Evolutionary conservation across 1,140 invertebrate genomes (phyloP).

Genomic region (Rhyzopertha dominica): DNA sequence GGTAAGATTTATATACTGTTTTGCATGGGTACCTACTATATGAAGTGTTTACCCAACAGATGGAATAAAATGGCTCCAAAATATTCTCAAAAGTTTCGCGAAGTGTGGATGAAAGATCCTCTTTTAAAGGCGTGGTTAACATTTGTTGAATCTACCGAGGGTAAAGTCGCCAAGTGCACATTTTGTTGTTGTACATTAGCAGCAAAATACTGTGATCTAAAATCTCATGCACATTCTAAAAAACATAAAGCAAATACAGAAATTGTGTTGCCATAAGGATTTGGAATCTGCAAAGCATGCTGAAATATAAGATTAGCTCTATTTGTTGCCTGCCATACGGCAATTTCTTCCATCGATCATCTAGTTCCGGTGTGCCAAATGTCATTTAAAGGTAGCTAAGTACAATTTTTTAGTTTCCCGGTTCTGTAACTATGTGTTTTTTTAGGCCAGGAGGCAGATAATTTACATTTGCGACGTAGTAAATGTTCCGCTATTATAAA

Average conservation of each 20-base stretch:
- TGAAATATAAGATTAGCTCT: constrained; percentile 3
- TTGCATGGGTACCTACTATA: too few relatives aligned
- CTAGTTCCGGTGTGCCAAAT: neutral
- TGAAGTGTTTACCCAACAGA: too few relatives aligned
- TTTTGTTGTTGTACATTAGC: neutral
- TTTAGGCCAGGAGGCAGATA: too few relatives aligned
- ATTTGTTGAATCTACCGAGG: neutral
- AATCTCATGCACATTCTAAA: constrained; percentile 3
- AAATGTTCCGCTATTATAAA: constrained; percentile 40
- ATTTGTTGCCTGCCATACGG: constrained; percentile 2
- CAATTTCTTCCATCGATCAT: neutral
- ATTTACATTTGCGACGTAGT: too few relatives aligned
- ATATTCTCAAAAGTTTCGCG: constrained; percentile 4
- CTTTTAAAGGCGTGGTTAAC: constrained; percentile 4
- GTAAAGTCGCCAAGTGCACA: constrained; percentile 5
- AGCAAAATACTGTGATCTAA: neutral
- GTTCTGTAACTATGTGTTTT: too few relatives aligned
- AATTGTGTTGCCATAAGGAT: neutral
- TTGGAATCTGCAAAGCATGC: constrained; percentile 4
- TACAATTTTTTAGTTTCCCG: too few relatives aligned
- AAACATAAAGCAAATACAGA: constrained; percentile 7
- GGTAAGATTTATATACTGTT: too few relatives aligned
- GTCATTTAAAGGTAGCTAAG: constrained; percentile 5
- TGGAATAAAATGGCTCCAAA: too few relatives aligned
- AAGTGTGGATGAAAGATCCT: constrained; percentile 6